phyloP scores from a whole-genome alignment of 2,113 vertebrate genomes.

The Cyprinodon variegatus region DNA sequence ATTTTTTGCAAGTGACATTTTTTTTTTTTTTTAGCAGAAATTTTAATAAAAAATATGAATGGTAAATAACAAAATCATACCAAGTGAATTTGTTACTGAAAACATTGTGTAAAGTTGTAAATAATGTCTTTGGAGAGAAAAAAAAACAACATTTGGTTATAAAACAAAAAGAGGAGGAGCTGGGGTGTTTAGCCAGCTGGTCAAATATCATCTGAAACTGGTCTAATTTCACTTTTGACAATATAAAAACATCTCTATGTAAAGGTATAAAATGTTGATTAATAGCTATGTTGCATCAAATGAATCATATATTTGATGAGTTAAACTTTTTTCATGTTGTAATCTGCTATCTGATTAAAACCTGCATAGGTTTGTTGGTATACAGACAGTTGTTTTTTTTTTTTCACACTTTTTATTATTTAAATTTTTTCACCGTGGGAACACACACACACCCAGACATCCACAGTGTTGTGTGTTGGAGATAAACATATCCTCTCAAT shows the following conservation, averaged over 20 bases:
- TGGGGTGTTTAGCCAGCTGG: too few relatives aligned
- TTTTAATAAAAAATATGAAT: too few relatives aligned
- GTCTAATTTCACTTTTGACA: too few relatives aligned
- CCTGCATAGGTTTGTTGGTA: neutral
- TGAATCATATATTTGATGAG: neutral
- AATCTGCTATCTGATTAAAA: constrained; percentile 13
- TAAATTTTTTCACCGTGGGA: constrained; percentile 12
- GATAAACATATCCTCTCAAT: constrained; percentile 36
- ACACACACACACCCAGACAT: constrained; percentile 21
- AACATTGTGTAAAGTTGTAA: neutral
- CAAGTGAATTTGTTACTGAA: neutral
- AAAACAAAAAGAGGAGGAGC: too few relatives aligned
- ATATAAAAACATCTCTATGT: too few relatives aligned
- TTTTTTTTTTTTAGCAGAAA: too few relatives aligned
- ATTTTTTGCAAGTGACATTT: too few relatives aligned
- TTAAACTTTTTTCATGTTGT: constrained; percentile 43
- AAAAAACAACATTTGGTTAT: too few relatives aligned
- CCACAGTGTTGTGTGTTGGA: constrained; percentile 12
- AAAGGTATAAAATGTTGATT: too few relatives aligned
- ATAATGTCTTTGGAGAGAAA: neutral
- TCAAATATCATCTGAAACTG: too few relatives aligned
- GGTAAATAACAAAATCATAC: too few relatives aligned
- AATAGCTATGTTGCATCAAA: too few relatives aligned
- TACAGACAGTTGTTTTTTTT: neutral
- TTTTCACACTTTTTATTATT: constrained; percentile 1